These are phyloP conservation scores for Bucco capensis DNA, from an alignment of 2,113 vertebrate genomes.

Conservation along the genomic window DNA sequence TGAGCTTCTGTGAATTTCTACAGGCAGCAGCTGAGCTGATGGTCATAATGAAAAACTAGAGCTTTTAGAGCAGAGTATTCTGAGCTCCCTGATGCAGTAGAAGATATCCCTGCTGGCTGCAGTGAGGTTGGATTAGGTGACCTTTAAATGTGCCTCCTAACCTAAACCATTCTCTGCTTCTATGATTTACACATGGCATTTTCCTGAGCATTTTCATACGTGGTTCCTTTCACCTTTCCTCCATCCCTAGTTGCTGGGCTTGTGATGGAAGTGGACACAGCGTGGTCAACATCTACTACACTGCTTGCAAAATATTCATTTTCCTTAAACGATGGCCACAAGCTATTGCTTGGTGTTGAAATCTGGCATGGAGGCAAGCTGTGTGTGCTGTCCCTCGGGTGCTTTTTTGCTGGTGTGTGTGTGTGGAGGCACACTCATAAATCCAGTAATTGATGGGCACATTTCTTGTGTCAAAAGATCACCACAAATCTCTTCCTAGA, in stretches of 20 bases:
- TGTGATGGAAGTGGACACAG: not conserved
- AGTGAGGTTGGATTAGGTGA: too few relatives aligned
- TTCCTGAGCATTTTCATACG: not conserved
- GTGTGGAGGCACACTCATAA: not conserved
- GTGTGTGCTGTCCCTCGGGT: not conserved
- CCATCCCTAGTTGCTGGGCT: not conserved
- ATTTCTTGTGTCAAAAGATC: not conserved
- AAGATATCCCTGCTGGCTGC: too few relatives aligned
- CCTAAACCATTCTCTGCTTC: too few relatives aligned
- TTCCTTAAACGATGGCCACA: not conserved
- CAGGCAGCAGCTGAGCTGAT: not conserved
- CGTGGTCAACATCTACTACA: not conserved
- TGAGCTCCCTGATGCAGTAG: too few relatives aligned
- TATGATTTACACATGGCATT: not conserved
- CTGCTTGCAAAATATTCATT: not conserved
- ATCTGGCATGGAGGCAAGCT: accelerated
- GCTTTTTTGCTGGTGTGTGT: not conserved
- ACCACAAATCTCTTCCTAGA: not conserved
- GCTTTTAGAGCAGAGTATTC: not conserved
- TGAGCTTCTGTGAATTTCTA: not conserved
- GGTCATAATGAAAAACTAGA: not conserved
- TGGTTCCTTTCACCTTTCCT: not conserved
- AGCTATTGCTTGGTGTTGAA: not conserved
- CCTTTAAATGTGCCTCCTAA: too few relatives aligned
- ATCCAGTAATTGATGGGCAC: not conserved